Evolutionary conservation across 2,797 vertebrate species (phyloP).

Genomic region (Halcyon smyrnensis): DNA sequence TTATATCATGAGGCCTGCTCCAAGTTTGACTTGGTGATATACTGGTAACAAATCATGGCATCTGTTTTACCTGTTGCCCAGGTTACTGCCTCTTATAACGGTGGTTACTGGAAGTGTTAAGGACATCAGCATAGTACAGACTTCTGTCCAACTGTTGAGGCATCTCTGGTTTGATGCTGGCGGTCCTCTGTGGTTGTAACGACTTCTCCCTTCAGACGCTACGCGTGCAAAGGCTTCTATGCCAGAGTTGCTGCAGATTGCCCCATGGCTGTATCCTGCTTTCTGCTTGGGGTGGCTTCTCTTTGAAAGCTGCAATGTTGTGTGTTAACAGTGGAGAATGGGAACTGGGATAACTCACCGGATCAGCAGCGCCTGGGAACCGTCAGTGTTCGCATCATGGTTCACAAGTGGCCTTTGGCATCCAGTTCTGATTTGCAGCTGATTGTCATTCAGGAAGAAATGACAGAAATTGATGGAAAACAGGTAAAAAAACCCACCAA

Average conservation of each 20-base stretch:
- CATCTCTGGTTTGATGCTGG: not conserved
- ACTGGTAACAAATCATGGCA: not conserved
- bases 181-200: not conserved
- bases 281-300: not conserved
- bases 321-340: slow-evolving; percentile 81
- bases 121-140: not conserved
- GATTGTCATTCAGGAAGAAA: slow-evolving; percentile 89
- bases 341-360: slow-evolving; percentile 75
- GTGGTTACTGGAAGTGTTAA: not conserved
- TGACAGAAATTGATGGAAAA: slow-evolving; percentile 89
- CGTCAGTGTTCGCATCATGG: slow-evolving; percentile 88
- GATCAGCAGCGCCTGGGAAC: slow-evolving; percentile 81
- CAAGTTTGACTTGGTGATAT: not conserved
- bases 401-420: slow-evolving; percentile 87
- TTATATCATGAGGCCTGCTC: not conserved
- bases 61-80: not conserved
- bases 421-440: slow-evolving; percentile 85
- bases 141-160: not conserved
- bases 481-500: slow-evolving; percentile 76
- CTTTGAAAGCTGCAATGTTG: not conserved
- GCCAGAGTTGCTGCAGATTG: not conserved
- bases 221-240: rapidly evolving
- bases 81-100: not conserved
- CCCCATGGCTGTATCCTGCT: not conserved
- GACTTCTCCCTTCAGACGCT: not conserved